These are phyloP conservation scores for Chironomus tepperi DNA, from an alignment of 1,140 invertebrate genomes.

Conservation along the genomic window DNA sequence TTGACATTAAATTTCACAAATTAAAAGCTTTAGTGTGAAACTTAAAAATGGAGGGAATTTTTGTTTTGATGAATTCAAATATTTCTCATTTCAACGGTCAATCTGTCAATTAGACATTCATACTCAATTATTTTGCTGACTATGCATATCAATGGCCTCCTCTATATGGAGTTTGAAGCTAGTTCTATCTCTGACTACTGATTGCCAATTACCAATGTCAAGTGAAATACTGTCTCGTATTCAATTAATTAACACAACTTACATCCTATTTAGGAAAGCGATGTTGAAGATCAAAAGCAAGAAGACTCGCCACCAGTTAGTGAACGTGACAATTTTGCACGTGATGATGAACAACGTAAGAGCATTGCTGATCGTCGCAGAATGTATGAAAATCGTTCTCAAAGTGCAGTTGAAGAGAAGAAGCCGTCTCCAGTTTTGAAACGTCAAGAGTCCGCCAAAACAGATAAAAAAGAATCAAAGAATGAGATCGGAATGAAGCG, in stretches of 20 bases:
- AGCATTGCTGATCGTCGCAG: constrained; percentile 70
- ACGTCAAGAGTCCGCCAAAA: constrained; percentile 30
- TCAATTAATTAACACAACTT: not conserved
- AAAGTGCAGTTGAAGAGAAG: constrained; percentile 53
- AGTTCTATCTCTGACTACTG: no score
- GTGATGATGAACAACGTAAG: constrained; percentile 43
- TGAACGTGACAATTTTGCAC: not conserved
- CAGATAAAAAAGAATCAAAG: not conserved
- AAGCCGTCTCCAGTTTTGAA: constrained; percentile 60
- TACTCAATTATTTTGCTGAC: no score
- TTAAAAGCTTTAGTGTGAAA: no score
- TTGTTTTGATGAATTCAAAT: no score
- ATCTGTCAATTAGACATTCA: no score
- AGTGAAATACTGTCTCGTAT: not conserved
- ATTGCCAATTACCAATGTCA: no score
- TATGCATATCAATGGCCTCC: no score
- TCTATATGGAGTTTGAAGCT: no score
- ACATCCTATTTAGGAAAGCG: not conserved
- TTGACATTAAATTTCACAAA: no score
- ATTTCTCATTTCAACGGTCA: no score
- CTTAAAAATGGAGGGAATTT: no score
- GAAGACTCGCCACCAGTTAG: no score
- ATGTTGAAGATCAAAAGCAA: not conserved
- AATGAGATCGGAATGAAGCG: constrained; percentile 51
- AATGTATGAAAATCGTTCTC: constrained; percentile 61